Evolutionary conservation across 2,888 invertebrate species (phyloP).

Genomic region (Dastarcus helophoroides): DNA sequence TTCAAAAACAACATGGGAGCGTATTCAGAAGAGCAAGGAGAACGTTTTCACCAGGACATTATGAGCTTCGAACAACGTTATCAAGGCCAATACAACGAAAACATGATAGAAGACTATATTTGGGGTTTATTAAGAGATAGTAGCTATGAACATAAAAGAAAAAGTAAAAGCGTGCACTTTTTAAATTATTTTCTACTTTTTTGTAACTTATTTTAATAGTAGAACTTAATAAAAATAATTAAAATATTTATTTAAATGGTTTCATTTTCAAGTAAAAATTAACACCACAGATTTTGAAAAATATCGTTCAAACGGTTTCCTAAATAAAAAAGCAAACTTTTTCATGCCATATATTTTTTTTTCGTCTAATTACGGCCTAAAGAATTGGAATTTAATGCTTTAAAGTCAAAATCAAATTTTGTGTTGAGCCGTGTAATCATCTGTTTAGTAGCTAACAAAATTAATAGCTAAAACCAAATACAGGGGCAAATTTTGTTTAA

Average conservation of each 20-base stretch:
- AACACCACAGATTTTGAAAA: constrained; percentile 4
- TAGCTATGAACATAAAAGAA: constrained; percentile 9
- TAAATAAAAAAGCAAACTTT: constrained; percentile 5
- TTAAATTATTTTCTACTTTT: constrained; percentile 5
- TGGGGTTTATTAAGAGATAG: constrained; percentile 15
- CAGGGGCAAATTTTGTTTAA: too few species aligned
- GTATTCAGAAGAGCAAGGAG: constrained; percentile 23
- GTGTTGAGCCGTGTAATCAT: constrained; percentile 5
- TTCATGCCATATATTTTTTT: constrained; percentile 8
- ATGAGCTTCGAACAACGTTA: constrained; percentile 20
- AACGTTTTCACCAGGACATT: constrained; percentile 24
- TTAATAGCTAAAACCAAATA: too few species aligned
- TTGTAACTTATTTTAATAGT: constrained; percentile 5
- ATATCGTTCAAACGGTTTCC: constrained; percentile 5
- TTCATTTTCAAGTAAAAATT: constrained; percentile 6
- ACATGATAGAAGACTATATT: constrained; percentile 20
- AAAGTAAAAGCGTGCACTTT: constrained; percentile 7
- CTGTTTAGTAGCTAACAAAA: too few species aligned
- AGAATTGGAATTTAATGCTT: constrained; percentile 5
- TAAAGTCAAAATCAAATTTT: constrained; percentile 4
- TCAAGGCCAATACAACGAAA: constrained; percentile 18
- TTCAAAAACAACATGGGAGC: constrained; percentile 15
- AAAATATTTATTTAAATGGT: too few species aligned
- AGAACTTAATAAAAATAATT: constrained; percentile 5
- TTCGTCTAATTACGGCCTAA: constrained; percentile 5